Conservation (phyloP, 2,113 vertebrate species). For the Saguinus imperator region DNA sequence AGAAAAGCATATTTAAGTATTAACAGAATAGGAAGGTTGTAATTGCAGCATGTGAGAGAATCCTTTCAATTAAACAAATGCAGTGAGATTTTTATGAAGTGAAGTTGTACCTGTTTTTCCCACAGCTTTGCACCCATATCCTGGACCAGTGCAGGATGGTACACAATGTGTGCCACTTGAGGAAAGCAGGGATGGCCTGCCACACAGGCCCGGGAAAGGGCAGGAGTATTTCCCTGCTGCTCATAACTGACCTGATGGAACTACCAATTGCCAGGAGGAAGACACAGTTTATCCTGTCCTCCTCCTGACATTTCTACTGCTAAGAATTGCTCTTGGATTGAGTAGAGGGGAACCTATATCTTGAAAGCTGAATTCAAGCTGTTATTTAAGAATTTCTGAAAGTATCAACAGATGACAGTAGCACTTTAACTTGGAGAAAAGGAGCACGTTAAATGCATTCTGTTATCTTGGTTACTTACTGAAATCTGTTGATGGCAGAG, state of each 20-base stretch:
- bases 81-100: not conserved
- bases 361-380: constrained; percentile 38
- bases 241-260: not conserved
- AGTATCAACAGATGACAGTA: constrained; percentile 43
- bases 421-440: constrained; percentile 30
- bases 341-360: not conserved
- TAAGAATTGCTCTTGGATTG: not conserved
- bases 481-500: constrained; percentile 31
- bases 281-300: not conserved
- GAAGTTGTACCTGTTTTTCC: not conserved
- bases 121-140: not conserved
- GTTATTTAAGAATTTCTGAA: constrained; percentile 60
- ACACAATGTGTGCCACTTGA: not conserved
- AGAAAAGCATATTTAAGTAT: not conserved
- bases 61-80: not conserved
- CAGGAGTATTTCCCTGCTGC: not conserved
- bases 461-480: constrained; percentile 58
- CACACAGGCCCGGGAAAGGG: no score
- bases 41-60: not conserved
- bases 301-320: not conserved
- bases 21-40: not conserved
- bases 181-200: no score
- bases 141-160: not conserved
- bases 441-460: constrained; percentile 42
- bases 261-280: not conserved